Base-by-base conservation (phyloP, 2,888 invertebrate species). In the Tineola bisselliella region DNA sequence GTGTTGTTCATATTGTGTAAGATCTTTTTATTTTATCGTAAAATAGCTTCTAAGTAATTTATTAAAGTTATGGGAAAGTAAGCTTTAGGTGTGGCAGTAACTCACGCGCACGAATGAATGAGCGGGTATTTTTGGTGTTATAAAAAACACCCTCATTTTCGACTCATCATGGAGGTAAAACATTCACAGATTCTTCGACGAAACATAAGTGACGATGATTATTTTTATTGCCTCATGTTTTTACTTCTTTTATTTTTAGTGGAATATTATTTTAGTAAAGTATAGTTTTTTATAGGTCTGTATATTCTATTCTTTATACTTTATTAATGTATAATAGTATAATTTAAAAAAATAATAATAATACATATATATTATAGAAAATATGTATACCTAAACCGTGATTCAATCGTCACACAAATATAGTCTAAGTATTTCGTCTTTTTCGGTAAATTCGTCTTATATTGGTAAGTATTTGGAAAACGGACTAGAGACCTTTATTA, bases 101-200 rank as follows among this genome's bases (percentile, higher is more conserved):
- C 59, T 31, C 59, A 38, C 38, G 33, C 33, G 38, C 33, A 31
- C 59, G 33, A 44, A 52, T 15, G 10, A 33, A 52, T 15, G 61
- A 61, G 18, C 17, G 25, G 4, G 60, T 61, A 61, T 61, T 31
- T 61, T 61, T 61, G 52, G 61, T 38, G 17, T 31, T 56, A 19
- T 44, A 61, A 61, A 61, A 61, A 61, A 61, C 54, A 61, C 48
- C 31, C 48, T 48, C 18, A 61, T 61, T 13, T 61, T 54, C 52
- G 18, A 61, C 15, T 33, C 61, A 54, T 54, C 48, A 54, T 48
- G 48, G 17, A 44, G 60, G 8, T 43, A 31, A 60, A 52, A 60
- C 30, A 30, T 48, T 30, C 19, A 60, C 19, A 52, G 25, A 52
- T 44, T 25, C 19, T 43, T 31, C 48, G 18, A 44, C 18, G 2